phyloP scores from a whole-genome alignment of 2,113 vertebrate genomes.

The Lepus timidus region DNA sequence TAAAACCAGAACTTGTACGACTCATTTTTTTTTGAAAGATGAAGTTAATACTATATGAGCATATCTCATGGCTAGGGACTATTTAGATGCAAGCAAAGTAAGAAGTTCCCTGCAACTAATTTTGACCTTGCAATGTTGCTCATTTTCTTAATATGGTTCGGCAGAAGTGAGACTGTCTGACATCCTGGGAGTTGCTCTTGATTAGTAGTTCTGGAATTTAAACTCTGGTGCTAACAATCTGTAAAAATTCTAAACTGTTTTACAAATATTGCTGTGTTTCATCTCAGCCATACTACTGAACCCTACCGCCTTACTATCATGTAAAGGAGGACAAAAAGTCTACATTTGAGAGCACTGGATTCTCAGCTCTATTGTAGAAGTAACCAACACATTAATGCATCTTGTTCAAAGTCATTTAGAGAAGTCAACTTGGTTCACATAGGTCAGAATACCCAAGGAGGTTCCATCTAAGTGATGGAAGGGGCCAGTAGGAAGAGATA shows the following conservation, averaged over 20 bases:
- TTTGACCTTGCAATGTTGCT: neutral
- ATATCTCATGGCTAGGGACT: neutral
- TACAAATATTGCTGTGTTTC: neutral
- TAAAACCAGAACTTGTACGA: neutral
- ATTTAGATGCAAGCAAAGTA: neutral
- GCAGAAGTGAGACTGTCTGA: neutral
- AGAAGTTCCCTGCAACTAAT: neutral
- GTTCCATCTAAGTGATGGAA: neutral
- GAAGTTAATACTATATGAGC: neutral
- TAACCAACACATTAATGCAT: neutral
- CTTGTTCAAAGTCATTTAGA: neutral
- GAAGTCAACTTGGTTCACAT: neutral
- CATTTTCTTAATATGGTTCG: neutral
- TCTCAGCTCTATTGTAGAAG: neutral
- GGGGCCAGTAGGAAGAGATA: too few relatives aligned
- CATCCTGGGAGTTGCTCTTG: neutral
- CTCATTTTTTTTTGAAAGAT: neutral
- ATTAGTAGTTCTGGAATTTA: neutral
- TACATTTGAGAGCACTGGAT: neutral
- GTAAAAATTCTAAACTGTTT: neutral
- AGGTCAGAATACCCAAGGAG: neutral
- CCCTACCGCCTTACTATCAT: neutral
- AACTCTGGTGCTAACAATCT: neutral
- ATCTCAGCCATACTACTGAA: neutral
- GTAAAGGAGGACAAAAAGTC: neutral